A percentile compares a stretch with the other conserved stretches of the same genome.
phyloP scores from a whole-genome alignment of 2,888 invertebrate genomes.

The Cordilura impudica region DNA sequence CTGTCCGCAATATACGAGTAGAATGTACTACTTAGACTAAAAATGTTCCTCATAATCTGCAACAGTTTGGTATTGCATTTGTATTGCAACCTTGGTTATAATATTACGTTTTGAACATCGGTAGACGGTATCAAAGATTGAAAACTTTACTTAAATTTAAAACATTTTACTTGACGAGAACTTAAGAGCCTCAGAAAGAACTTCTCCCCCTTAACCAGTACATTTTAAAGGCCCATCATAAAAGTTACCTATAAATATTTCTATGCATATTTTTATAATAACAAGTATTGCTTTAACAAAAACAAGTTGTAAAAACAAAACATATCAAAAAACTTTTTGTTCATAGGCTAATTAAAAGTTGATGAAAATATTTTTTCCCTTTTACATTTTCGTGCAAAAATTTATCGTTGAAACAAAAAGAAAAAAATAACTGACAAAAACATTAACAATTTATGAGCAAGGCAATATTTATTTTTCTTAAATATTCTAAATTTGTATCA shows the following conservation, averaged over 20 bases:
- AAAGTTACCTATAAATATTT: neutral
- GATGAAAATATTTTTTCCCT: neutral
- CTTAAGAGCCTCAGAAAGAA: neutral
- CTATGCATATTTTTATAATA: neutral
- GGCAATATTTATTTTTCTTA: neutral
- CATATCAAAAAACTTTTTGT: slow-evolving; percentile 23
- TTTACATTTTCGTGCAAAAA: neutral
- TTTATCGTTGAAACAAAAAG: neutral
- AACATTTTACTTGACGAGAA: too few species aligned
- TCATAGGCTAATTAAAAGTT: slow-evolving; percentile 55
- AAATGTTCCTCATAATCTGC: too few species aligned
- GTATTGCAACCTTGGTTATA: too few species aligned
- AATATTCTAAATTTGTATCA: neutral
- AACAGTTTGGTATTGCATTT: too few species aligned
- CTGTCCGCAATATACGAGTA: too few species aligned
- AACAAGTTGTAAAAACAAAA: slow-evolving; percentile 1
- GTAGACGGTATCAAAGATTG: too few species aligned
- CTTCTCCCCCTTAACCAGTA: too few species aligned
- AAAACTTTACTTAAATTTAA: too few species aligned
- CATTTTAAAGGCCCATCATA: neutral
- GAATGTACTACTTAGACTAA: too few species aligned
- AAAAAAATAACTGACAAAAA: slow-evolving; percentile 23
- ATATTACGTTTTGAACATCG: too few species aligned
- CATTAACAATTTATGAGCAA: neutral
- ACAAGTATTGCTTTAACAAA: neutral